Base-by-base conservation (phyloP, 2,113 vertebrate genomes). In the Globicephala melas region DNA sequence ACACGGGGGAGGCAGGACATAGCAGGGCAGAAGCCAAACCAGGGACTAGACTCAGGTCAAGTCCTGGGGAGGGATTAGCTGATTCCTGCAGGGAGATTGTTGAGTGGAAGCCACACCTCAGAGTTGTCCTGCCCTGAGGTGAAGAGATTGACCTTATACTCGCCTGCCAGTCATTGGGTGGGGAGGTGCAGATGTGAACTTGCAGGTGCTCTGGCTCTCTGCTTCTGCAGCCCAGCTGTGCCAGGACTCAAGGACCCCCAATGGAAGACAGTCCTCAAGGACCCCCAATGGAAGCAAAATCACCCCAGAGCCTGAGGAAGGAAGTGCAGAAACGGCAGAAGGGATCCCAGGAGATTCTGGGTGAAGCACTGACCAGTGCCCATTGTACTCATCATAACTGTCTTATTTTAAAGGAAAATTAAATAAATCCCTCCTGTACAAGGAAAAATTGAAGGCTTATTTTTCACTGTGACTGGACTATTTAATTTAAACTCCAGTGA, bases 401-500 rank as follows among this genome's bases (percentile, higher is more conserved):
- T 70, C 70, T 96, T 18, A 92, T 23, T 67, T 18, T 65, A 71
- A 80, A 85, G 25, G 53, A 53, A 73, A 84, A 65, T 36, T 70
- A 91, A 77, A 60, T 74, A 36, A 70, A 65, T 86, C 93, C 33
- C 8, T 82, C 77, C 88, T 68, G 9, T 47, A 38, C 6, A 73
- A 89, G 60, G 36, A 85, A 95, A 84, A 88, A 60, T 14, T 60
- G 33, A 38, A 50, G 50, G 55, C 20, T 93, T 84, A 41, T 62
- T 79, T 82, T 83, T 60, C 33, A 76, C 67, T 67, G 36, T 60
- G 47, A 73, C 23, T 90, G 23, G n/a, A 20, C 55, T 91, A 38
- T 92, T 92, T 80, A 77, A 88, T 95, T 94, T 91, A 95, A 65
- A 13, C 60, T 71, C 25, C 26, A 81, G 44, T 71, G 23, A 23